Base-by-base conservation (phyloP, 2,113 vertebrate species). In the Antidorcas marsupialis region DNA sequence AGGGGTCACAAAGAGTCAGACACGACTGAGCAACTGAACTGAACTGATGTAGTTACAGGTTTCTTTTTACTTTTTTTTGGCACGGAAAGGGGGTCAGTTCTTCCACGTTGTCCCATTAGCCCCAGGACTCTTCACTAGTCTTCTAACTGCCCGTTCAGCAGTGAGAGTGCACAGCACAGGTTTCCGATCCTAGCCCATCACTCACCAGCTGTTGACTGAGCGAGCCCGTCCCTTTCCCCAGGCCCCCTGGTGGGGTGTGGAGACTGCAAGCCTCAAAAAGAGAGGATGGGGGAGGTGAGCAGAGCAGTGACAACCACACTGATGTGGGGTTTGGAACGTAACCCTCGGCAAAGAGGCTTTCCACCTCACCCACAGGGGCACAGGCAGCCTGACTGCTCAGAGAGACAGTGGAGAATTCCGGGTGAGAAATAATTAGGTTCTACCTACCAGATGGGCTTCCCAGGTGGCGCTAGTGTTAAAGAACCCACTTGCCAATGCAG, bases 1-100 rank as follows among this genome's bases (percentile, higher is more conserved):
- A 11, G 67, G 2, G 67, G 67, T 23, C 0, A 0, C 19, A 39
- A 71, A 36, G 19, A 36, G 64, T 21, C 0, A 0, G 8, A 71
- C 67, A 39, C 5, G 9, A 71, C n/a, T 39, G 67, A 39, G n/a
- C 0, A 0, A 71, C 19, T 39, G 19, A 39, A 71, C n/a, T 71
- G 67, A 71, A 39, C n/a, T 71, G 67, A 3, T 11, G 17, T 30
- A 50, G n/a, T 81, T 52, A 85, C 27, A 36, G 12, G 39, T 47
- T 87, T 90, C 16, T 55, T 55, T 36, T 55, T 25, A 62, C 89
- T 39, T 92, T 91, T 83, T 36, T 43, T 81, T 87, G 82, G 59
- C 64, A 91, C 12, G 50, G 76, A 59, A 62, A 47, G 17, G 52
- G 10, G 25, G 27, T 50, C 62, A 39, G 28, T 52, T 94, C 45